Base-by-base conservation (phyloP, 1,140 invertebrate species). In the Chlorops oryzae region DNA sequence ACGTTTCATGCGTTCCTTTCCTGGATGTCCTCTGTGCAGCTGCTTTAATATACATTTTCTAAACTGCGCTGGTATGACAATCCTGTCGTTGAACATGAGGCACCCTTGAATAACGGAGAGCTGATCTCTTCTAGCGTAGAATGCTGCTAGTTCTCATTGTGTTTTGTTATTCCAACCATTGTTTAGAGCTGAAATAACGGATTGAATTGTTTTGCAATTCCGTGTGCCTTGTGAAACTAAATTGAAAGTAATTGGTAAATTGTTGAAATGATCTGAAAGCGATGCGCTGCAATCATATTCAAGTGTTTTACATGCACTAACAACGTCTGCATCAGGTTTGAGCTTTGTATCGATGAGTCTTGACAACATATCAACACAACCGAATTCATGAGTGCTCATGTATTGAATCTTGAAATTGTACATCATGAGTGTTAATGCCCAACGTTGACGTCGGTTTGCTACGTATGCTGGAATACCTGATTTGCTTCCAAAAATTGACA, bases 51-150 rank as follows among this genome's bases (percentile, higher is more conserved):
- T 55, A 38, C 58, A 18, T 13, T 54, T 23, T 32, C 59, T 64
- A 32, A 75, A 50, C 17, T 24, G 43, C 34, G 49, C 13, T 2
- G 76, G 76, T 20, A 78, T 65, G 5, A 52, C 37, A n/a, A 52
- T 24, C 51, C 57, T 41, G 18, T 62, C 23, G 13, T 23, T 23
- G 5, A 39, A 23, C 22, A 51, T 27, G 20, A 51, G 18, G 22
- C 42, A 46, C 12, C 43, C 42, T n/a, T n/a, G n/a, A n/a, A n/a
- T n/a, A n/a, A n/a, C n/a, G n/a, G 21, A 39, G 21, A 5, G 21
- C 15, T 23, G 38, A 13, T 25, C 3, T 20, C 5, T 39, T 13
- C 18, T 21, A 24, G 7, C 24, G 34, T 24, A 20, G 34, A 21
- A n/a, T n/a, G n/a, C n/a, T n/a, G n/a, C n/a, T n/a, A 13, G 13